Evolutionary conservation across 2,113 vertebrate species (phyloP), one percentile per base, ranked within the genome.

Genomic region (Abramis brama): DNA sequence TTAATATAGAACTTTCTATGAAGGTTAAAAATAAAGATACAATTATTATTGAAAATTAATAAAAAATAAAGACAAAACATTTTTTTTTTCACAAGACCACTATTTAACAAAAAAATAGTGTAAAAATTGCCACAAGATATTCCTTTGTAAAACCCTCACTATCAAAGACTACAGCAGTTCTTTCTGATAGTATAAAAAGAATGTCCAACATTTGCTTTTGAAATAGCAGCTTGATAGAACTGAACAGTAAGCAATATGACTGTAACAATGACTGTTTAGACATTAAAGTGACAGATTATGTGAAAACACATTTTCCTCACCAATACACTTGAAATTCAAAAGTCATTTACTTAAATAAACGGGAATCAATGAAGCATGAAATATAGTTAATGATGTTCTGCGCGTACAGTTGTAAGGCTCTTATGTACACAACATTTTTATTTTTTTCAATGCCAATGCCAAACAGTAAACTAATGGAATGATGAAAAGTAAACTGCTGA

Each of bases 401-500:
- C 71, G 27, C 70, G 76, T 84, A 86, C 77, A 82, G 75, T 82
- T 79, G 64, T 86, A 86, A 73, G 83, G 85, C 71, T 82, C 70
- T 86, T 88, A 86, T 86, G 68, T 86, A 89, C 85, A 88, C 85
- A 88, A 84, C 47, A 9, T 60, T 70, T 52, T 11, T 19, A 6
- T 1, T 17, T 30, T 12, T 30, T 57, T 30, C 9, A 78, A 88
- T 75, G 85, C 59, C 68, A 84, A 79, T 82, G 77, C 50, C 68
- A 81, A 86, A 86, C 27, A 60, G 85, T 78, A 85, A 84, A 84
- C 79, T 68, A 70, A 84, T 86, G 87, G 75, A 84, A 88, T 86
- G 70, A 80, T 43, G 25, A 60, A 80, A 78, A 84, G 81, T 84
- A 75, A 86, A 86, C 84, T 81, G 59, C 68, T 68, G 21, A 74